Percentiles rank a stretch among this genome's conserved stretches.
Evolutionary conservation across 1,140 invertebrate species (phyloP).

Genomic region (Trinorchestia longiramus): DNA sequence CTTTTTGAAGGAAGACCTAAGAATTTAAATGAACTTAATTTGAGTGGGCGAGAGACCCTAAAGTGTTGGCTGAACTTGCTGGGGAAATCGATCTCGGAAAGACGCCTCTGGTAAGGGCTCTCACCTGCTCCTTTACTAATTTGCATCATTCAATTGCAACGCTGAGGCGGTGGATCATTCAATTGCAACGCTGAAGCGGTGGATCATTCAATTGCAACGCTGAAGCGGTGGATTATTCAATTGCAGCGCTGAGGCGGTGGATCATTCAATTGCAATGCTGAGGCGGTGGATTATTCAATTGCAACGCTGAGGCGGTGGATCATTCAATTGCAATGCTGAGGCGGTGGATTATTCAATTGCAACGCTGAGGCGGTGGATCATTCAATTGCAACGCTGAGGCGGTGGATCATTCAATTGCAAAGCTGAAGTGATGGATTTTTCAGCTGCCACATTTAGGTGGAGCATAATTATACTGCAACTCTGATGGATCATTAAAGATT

Average conservation of each 20-base stretch:
- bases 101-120: background rate
- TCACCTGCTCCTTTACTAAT: constrained; percentile 19
- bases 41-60: constrained; percentile 44
- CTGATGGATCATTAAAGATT: no score
- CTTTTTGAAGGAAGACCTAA: constrained; percentile 54
- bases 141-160: constrained; percentile 17
- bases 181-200: background rate
- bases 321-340: background rate
- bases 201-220: background rate
- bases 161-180: background rate
- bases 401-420: no score
- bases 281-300: background rate
- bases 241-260: background rate
- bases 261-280: background rate
- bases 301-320: background rate
- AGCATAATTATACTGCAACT: no score
- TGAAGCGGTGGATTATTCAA: background rate
- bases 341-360: background rate
- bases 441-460: no score
- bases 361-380: no score
- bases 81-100: constrained; percentile 41
- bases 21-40: constrained; percentile 54
- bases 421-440: no score
- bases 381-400: no score
- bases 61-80: constrained; percentile 25